Base-by-base conservation (phyloP, 1,140 invertebrate genomes). In the Thaumatotibia leucotreta region DNA sequence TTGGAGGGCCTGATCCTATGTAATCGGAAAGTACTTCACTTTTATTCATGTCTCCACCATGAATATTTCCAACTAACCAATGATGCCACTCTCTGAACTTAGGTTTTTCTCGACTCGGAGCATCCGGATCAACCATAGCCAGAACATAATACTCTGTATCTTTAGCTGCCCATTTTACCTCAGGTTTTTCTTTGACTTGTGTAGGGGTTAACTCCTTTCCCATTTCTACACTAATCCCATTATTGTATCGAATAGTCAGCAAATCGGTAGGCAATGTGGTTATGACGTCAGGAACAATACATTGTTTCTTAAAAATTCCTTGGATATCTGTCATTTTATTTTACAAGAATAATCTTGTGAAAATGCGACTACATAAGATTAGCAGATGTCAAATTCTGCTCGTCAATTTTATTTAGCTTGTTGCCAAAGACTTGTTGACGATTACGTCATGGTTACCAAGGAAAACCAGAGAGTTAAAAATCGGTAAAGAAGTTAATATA, bases 11-110 rank as follows among this genome's bases (percentile, higher is more conserved):
- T 23, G 97, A 93, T 32, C 97, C 97, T 66, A 98, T 92, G 80
- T 98, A 99, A 24, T 94, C 95, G 17, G 94, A 94, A 0, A 98
- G 82, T 1, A 93, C 92, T 72, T 96, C 94, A 9, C 97, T 97
- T 66, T 94, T 93, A 0, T 80, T 82, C 1, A 99, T 76, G 64
- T 97, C 92, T 63, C 91, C 92, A 22, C 95, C 97, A 2, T 96
- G 96, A 83, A 99, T 97, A 77, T 99, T 99, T 17, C 94, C 96
- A 6, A 99, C 94, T 1, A 98, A 84, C 97, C 97, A 99, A 82
- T 98, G 97, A 76, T 97, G 96, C 95, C 95, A 98, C 92, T 98
- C 97, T 6, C 97, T 92, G 69, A 94, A 96, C 73, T 93, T 96
- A 0, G 97, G 97, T 33, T 95, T 92, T 52, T 94, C 91, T 17